Evolutionary conservation across 2,113 vertebrate genomes (phyloP).

Genomic region (Beaufortia kweichowensis): DNA sequence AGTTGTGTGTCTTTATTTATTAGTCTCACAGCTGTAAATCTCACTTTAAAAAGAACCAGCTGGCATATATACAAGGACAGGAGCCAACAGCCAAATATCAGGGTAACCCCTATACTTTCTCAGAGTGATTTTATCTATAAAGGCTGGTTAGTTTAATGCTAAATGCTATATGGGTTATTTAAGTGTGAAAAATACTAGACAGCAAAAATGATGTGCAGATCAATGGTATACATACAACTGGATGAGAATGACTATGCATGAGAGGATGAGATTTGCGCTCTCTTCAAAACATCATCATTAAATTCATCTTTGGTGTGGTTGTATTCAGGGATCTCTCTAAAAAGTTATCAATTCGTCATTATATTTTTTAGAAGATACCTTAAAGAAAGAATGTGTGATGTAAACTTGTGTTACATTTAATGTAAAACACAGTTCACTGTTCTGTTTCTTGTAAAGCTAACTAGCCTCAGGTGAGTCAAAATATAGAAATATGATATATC

Average conservation of each 20-base stretch:
- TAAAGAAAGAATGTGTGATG: neutral
- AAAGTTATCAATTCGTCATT: neutral
- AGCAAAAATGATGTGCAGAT: neutral
- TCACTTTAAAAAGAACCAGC: slow-evolving; percentile 59
- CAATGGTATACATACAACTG: neutral
- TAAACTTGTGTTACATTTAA: neutral
- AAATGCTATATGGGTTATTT: neutral
- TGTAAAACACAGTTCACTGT: neutral
- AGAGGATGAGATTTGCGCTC: neutral
- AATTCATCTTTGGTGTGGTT: neutral
- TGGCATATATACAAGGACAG: slow-evolving; percentile 43
- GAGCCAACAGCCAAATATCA: slow-evolving; percentile 9
- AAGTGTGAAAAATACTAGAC: slow-evolving; percentile 9
- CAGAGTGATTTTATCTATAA: slow-evolving; percentile 21
- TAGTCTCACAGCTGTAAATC: slow-evolving; percentile 53
- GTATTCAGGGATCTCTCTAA: neutral
- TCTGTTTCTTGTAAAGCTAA: neutral
- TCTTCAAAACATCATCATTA: neutral
- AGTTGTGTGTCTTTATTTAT: slow-evolving; percentile 52
- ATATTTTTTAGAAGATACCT: neutral
- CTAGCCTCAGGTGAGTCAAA: neutral
- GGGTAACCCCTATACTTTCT: neutral
- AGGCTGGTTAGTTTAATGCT: slow-evolving; percentile 16
- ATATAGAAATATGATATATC: neutral
- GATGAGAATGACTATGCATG: neutral